Evolutionary conservation across 2,888 invertebrate species (phyloP).

Genomic region (Scelioninae gen. 2): DNA sequence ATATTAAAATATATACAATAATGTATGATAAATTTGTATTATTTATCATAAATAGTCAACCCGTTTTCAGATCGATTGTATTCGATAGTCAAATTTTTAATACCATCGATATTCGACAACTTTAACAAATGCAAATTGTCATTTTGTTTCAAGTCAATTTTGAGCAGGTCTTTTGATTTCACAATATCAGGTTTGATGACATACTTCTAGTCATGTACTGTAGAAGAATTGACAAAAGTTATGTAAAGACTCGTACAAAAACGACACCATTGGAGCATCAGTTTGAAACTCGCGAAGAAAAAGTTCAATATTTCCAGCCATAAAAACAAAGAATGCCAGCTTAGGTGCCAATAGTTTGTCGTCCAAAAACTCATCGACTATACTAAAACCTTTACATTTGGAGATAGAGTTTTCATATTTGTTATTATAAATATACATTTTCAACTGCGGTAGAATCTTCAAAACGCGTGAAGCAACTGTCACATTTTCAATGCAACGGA

Average conservation of each 20-base stretch:
- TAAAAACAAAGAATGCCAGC: slow-evolving; percentile 47
- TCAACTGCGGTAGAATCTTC: slow-evolving; percentile 46
- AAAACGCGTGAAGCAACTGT: slow-evolving; percentile 16
- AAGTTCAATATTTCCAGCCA: slow-evolving; percentile 52
- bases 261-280: slow-evolving; percentile 48
- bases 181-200: slow-evolving; percentile 13
- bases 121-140: slow-evolving; percentile 10
- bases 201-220: too few relatives aligned
- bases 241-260: slow-evolving; percentile 34
- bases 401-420: slow-evolving; percentile 27
- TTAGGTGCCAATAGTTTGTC: slow-evolving; percentile 48
- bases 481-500: slow-evolving; percentile 32
- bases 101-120: too few relatives aligned
- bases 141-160: slow-evolving; percentile 5
- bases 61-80: too few relatives aligned
- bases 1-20: too few relatives aligned
- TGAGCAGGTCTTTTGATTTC: not conserved
- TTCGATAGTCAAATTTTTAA: too few relatives aligned
- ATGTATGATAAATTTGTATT: too few relatives aligned
- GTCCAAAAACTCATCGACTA: slow-evolving; percentile 16
- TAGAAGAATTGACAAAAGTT: slow-evolving; percentile 7
- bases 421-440: slow-evolving; percentile 44
- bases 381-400: slow-evolving; percentile 47
- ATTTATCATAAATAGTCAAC: too few relatives aligned
- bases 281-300: slow-evolving; percentile 58